Evolutionary conservation across 2,797 vertebrate species (phyloP).

Genomic region (Myotis pilosus): DNA sequence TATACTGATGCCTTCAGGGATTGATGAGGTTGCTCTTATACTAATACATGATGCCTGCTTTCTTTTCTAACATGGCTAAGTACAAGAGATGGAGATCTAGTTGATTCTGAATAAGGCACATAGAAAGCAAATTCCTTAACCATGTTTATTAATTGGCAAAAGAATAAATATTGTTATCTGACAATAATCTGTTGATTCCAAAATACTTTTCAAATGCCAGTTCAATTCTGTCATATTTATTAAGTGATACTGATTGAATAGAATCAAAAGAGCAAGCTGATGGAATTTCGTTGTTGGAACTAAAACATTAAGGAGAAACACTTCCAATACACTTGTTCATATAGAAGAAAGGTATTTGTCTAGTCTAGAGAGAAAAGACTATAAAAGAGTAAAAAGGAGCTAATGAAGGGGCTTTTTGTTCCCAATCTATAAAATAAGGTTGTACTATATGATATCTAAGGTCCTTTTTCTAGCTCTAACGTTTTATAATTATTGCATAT

Average conservation of each 20-base stretch:
- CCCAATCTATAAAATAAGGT: neutral
- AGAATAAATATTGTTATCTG: conserved; percentile 12
- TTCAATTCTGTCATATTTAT: neutral
- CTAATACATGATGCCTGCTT: neutral
- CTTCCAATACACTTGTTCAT: neutral
- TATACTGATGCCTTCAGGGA: neutral
- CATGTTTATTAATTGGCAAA: neutral
- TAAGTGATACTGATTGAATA: conserved; percentile 1
- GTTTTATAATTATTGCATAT: neutral
- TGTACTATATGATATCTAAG: neutral
- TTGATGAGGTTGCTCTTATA: neutral
- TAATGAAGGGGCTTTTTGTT: neutral
- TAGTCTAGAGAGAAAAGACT: neutral
- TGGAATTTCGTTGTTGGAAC: neutral
- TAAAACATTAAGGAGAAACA: conserved; percentile 27
- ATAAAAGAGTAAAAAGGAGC: neutral
- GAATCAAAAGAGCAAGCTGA: neutral
- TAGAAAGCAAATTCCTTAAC: neutral
- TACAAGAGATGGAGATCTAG: neutral
- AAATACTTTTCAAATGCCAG: conserved; percentile 10
- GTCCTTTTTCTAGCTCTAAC: neutral
- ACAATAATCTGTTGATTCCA: neutral
- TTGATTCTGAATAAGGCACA: neutral
- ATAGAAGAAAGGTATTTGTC: neutral
- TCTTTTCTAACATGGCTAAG: neutral